phyloP scores from a whole-genome alignment of 2,888 invertebrate genomes.

The Tachina lurida region DNA sequence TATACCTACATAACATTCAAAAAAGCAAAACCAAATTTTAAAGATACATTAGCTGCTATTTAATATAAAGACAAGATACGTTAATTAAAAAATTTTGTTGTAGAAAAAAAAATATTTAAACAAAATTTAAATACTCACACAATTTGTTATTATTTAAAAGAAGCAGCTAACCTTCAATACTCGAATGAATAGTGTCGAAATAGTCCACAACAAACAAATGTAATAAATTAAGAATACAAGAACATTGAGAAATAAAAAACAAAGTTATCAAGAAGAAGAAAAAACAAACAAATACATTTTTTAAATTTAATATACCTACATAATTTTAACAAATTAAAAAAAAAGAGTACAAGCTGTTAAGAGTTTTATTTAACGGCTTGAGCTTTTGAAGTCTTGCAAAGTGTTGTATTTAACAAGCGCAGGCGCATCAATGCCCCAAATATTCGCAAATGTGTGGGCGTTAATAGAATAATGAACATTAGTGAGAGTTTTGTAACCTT shows the following conservation, averaged over 20 bases:
- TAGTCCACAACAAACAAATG: not conserved
- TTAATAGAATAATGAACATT: slow-evolving; percentile 55
- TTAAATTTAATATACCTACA: not conserved
- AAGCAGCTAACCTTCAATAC: slow-evolving; percentile 41
- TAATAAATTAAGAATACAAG: slow-evolving; percentile 3
- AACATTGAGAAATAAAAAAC: not conserved
- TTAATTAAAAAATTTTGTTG: slow-evolving; percentile 19
- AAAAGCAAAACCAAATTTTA: not conserved
- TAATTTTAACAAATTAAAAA: not conserved
- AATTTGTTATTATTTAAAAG: slow-evolving; percentile 23
- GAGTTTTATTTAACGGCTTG: slow-evolving; percentile 31
- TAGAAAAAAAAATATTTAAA: slow-evolving; percentile 8
- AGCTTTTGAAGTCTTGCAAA: slow-evolving; percentile 17
- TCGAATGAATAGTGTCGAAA: slow-evolving; percentile 61
- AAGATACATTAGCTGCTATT: slow-evolving; percentile 16
- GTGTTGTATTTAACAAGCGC: slow-evolving; percentile 43
- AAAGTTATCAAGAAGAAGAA: not conserved
- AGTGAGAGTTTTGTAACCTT: slow-evolving; percentile 57
- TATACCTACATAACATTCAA: slow-evolving; percentile 7
- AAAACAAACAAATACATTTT: slow-evolving; percentile 15
- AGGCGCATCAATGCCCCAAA: slow-evolving; percentile 61
- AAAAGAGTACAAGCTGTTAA: not conserved
- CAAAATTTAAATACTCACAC: slow-evolving; percentile 52
- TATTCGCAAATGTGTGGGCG: slow-evolving; percentile 64
- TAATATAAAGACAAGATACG: slow-evolving; percentile 7